Evolutionary conservation across 2,888 invertebrate species (phyloP), one percentile per base, ranked within the genome.

Genomic region (Entomobrya multifasciata): DNA sequence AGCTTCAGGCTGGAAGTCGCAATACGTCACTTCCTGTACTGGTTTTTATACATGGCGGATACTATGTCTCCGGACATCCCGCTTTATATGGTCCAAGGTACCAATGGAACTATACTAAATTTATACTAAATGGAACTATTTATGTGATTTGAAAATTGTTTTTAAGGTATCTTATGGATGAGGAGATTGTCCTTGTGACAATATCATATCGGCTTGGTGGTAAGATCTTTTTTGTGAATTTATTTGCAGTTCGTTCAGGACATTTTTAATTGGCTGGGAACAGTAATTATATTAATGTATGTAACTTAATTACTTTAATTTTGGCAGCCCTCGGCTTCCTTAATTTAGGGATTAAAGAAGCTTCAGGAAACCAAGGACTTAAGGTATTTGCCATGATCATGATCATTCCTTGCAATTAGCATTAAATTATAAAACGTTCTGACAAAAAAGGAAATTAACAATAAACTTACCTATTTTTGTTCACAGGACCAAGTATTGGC

Each of bases 131-230:
- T 36, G 5, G 8, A 36, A 36, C 4, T 36, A 36, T 36, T 4
- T 36, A 36, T 36, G 36, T 36, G 8, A 36, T 36, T 36, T 36
- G 36, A 6, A 36, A 36, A 6, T 36, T 36, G 36, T 36, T 6
- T 36, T 36, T 36, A 6, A 36, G 36, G 36, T 36, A 81, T 41
- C 41, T 89, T 8, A 83, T 89, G 87, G 86, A 87, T 57, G 86
- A 85, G 30, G 86, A 87, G 57, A 77, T 89, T 30, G 81, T 89
- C 5, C 47, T 89, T 47, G 89, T 89, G n/a, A 77, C 86, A n/a
- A 79, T 89, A 6, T 81, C 83, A 5, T 89, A 89, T 36, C 78
- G 89, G 15, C 49, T 89, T 15, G 89, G 86, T 1, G 86, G 82
- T 49, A 60, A 77, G 62, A 47, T 52, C 41, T 2, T 15, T n/a